A percentile compares a stretch with the other conserved stretches of the same genome.
phyloP scores from a whole-genome alignment of 2,113 vertebrate species.

The Pontoporia blainvillei region DNA sequence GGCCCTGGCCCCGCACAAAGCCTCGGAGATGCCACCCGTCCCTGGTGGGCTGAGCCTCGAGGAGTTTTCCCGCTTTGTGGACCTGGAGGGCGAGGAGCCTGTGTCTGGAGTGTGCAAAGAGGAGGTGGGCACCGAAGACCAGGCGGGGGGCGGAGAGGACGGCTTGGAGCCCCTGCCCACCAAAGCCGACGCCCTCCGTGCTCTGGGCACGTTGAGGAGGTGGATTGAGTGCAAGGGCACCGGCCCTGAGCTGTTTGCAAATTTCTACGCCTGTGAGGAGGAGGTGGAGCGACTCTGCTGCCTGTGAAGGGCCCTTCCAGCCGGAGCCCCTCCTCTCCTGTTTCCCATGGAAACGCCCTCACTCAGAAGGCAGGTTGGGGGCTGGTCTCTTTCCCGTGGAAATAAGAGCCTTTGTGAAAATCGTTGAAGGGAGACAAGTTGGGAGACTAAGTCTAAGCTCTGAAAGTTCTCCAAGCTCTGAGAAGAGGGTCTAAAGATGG shows the following conservation, averaged over 20 bases:
- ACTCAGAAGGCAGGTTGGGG: background rate
- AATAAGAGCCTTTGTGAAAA: slow-evolving; percentile 3
- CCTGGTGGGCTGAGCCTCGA: slow-evolving; percentile 56
- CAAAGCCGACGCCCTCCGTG: slow-evolving; percentile 53
- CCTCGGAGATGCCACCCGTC: background rate
- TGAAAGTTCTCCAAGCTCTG: background rate
- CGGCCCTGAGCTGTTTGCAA: slow-evolving; percentile 47
- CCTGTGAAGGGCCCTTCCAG: background rate
- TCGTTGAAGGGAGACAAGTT: background rate
- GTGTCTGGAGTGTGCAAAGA: slow-evolving; percentile 44
- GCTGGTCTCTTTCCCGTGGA: slow-evolving; percentile 61
- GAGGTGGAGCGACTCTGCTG: slow-evolving; percentile 68
- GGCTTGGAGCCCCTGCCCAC: slow-evolving; percentile 41
- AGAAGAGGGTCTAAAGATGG: background rate
- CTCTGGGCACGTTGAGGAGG: slow-evolving; percentile 67
- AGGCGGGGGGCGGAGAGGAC: background rate
- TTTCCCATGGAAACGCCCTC: slow-evolving; percentile 73
- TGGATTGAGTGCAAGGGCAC: slow-evolving; percentile 64
- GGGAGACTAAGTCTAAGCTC: background rate
- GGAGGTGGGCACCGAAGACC: background rate
- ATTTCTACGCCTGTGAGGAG: slow-evolving; percentile 72
- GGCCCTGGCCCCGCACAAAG: background rate
- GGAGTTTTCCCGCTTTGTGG: slow-evolving; percentile 71
- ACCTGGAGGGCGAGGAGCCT: slow-evolving; percentile 57
- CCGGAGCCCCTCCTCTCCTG: background rate